These are phyloP conservation scores for Acyrthosiphon pisum DNA, from an alignment of 1,140 invertebrate species.

Conservation along the genomic window DNA sequence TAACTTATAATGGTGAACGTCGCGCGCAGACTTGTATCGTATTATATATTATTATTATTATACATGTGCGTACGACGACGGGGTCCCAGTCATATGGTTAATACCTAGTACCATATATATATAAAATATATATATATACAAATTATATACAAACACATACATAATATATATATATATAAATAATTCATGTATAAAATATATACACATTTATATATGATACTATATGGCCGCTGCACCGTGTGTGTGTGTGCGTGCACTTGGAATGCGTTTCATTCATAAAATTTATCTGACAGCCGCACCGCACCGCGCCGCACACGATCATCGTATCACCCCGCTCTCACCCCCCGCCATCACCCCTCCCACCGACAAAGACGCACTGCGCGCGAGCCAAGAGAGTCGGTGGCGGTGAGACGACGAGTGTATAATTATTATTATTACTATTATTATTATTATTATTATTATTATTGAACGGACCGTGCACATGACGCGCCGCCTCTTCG, in stretches of 20 bases:
- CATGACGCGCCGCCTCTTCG: background rate
- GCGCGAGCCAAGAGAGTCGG: background rate
- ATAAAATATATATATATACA: too few species aligned
- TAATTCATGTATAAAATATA: background rate
- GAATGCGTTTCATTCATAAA: slow-evolving; percentile 54
- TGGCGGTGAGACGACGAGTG: background rate
- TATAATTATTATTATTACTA: slow-evolving; percentile 22
- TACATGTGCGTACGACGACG: background rate
- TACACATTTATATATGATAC: background rate
- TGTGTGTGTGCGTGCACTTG: background rate
- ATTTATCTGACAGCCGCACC: slow-evolving; percentile 50
- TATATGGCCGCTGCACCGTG: background rate
- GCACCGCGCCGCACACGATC: background rate
- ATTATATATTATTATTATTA: background rate
- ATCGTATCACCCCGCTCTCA: background rate
- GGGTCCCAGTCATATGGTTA: slow-evolving; percentile 30
- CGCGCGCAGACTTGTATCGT: background rate
- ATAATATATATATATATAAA: background rate
- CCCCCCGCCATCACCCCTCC: background rate
- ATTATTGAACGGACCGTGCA: background rate
- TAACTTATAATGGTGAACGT: slow-evolving; percentile 19
- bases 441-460: background rate
- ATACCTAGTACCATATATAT: too few species aligned
- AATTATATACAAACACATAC: too few species aligned
- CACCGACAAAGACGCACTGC: background rate